These are phyloP conservation scores for Crambe crambe DNA, from an alignment of 37 sponge, comb jelly and placozoan species.

Conservation along the genomic window DNA sequence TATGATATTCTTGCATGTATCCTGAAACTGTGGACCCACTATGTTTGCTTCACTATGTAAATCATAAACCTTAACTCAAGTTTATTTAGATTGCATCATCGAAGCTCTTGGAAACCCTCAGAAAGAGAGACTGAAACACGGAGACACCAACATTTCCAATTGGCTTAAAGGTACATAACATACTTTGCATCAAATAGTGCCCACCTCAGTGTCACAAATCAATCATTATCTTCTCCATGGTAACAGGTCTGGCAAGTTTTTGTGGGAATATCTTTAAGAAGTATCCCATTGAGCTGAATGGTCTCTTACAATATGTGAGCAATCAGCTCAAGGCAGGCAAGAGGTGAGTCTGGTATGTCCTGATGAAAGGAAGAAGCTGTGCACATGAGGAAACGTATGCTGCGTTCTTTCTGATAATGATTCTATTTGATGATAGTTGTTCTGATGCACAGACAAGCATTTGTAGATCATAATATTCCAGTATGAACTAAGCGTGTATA, in stretches of 20 bases:
- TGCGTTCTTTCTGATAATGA: background rate
- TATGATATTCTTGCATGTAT: constrained; percentile 93
- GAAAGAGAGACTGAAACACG: constrained; percentile 92
- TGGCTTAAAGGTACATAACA: constrained; percentile 85
- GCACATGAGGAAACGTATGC: background rate
- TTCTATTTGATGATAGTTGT: too few relatives aligned
- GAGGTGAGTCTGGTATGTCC: constrained; percentile 52
- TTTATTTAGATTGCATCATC: constrained; percentile 81
- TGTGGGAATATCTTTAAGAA: constrained; percentile 93
- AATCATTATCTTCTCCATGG: constrained; percentile 1
- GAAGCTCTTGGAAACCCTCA: constrained; percentile 94
- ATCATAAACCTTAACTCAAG: background rate
- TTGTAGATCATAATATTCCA: too few relatives aligned
- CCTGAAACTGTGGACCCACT: constrained; percentile 10
- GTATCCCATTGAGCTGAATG: constrained; percentile 88
- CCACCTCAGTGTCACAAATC: too few relatives aligned
- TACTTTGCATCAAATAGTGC: background rate
- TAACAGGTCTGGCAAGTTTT: constrained; percentile 87
- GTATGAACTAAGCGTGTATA: too few relatives aligned
- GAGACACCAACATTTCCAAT: constrained; percentile 92
- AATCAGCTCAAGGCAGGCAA: constrained; percentile 98
- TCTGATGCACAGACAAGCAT: too few relatives aligned
- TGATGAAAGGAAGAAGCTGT: too few relatives aligned
- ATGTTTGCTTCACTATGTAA: background rate
- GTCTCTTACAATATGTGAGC: constrained; percentile 93